Evolutionary conservation across 2,797 vertebrate genomes (phyloP).

Genomic region (Notoglanidium macrostoma): DNA sequence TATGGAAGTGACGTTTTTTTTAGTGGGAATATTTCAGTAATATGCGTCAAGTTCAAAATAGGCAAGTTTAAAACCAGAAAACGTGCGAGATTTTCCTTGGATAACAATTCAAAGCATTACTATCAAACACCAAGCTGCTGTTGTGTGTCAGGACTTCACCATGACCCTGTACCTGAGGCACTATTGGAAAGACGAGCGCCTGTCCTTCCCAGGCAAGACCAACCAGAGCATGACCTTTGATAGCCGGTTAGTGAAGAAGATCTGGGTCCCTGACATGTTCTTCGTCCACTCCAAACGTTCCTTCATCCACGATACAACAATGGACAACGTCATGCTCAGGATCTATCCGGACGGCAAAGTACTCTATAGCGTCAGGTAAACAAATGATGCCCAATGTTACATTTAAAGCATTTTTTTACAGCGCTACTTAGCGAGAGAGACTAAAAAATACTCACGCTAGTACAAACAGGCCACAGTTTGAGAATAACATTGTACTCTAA

Average conservation of each 20-base stretch:
- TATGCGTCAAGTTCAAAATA: background rate
- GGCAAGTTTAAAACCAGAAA: background rate
- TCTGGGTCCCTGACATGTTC: constrained; percentile 95
- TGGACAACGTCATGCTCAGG: constrained; percentile 90
- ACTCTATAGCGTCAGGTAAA: constrained; percentile 90
- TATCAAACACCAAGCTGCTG: background rate
- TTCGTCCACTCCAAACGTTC: constrained; percentile 93
- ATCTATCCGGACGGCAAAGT: constrained; percentile 91
- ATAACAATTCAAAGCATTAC: background rate
- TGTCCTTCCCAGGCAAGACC: constrained; percentile 87
- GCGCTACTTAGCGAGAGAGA: too few species aligned
- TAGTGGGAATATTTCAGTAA: background rate
- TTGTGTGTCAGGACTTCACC: constrained; percentile 84
- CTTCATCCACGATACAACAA: constrained; percentile 92
- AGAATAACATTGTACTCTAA: background rate
- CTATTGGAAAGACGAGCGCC: constrained; percentile 90
- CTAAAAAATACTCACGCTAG: background rate
- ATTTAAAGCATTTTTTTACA: background rate
- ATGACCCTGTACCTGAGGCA: constrained; percentile 92
- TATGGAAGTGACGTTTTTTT: background rate
- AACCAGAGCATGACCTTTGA: constrained; percentile 96
- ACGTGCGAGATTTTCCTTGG: too few species aligned
- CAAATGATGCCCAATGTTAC: background rate
- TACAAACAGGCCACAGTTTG: background rate
- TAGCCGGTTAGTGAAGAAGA: constrained; percentile 89